Conservation (phyloP, 2,888 invertebrate genomes). For the Agriopis aurantiaria region DNA sequence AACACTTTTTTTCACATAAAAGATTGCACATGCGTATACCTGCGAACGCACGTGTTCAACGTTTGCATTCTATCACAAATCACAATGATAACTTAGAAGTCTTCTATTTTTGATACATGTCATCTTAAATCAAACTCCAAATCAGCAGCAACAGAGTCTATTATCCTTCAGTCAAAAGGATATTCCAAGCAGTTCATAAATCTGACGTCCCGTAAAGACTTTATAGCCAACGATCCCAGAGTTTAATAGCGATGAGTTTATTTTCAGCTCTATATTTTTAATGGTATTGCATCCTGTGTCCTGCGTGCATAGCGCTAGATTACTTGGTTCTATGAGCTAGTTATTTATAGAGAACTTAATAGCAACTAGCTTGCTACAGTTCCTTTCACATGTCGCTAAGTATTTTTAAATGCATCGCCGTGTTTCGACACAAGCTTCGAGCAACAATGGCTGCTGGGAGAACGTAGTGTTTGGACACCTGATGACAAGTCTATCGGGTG, state of each 20-base stretch:
- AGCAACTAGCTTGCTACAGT: conserved; percentile 27
- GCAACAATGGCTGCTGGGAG: conserved; percentile 42
- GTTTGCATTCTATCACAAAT: conserved; percentile 68
- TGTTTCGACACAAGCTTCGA: conserved; percentile 34
- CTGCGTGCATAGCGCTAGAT: conserved; percentile 45
- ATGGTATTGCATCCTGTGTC: conserved; percentile 49
- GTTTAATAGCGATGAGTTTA: conserved; percentile 64
- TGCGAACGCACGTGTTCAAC: conserved; percentile 83
- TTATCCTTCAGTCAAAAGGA: conserved; percentile 52
- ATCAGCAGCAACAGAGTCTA: conserved; percentile 53
- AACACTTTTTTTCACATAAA: conserved; percentile 78
- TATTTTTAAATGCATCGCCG: conserved; percentile 37
- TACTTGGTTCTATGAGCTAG: conserved; percentile 28
- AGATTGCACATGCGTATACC: conserved; percentile 82
- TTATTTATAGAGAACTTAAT: conserved; percentile 40
- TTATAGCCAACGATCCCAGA: conserved; percentile 67
- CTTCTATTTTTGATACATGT: conserved; percentile 52
- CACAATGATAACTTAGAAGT: conserved; percentile 62
- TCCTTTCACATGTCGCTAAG: conserved; percentile 32
- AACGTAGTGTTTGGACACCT: conserved; percentile 70
- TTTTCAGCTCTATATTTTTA: conserved; percentile 63
- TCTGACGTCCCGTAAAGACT: conserved; percentile 59
- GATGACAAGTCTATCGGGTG: conserved; percentile 75
- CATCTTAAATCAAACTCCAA: conserved; percentile 61
- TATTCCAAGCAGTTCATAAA: conserved; percentile 60